A percentile compares a stretch with the other conserved stretches of the same genome.
Conservation (phyloP, 2,888 invertebrate genomes). For the Meiosimyza decipiens region DNA sequence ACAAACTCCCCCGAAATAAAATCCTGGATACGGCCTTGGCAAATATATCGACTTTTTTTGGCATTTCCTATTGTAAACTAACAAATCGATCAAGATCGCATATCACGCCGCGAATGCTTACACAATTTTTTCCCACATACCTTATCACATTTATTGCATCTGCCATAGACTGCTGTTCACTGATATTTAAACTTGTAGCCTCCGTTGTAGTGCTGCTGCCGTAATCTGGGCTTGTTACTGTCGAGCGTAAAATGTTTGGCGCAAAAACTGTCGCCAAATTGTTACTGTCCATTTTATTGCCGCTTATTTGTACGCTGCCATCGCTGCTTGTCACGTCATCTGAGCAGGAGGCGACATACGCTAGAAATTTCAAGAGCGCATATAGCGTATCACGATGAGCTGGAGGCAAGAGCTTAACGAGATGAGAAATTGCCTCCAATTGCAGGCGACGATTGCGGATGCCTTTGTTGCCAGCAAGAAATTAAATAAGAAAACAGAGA, state of each 20-base stretch:
- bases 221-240: constrained; percentile 52
- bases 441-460: constrained; percentile 85
- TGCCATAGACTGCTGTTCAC: constrained; percentile 71
- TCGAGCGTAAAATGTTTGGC: constrained; percentile 89
- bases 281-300: constrained; percentile 94
- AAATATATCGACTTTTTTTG: too few species aligned
- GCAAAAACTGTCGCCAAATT: constrained; percentile 95
- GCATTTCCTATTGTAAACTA: too few species aligned
- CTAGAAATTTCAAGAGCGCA: constrained; percentile 82
- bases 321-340: constrained; percentile 55
- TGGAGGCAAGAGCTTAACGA: constrained; percentile 86
- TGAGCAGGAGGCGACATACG: constrained; percentile 67
- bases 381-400: constrained; percentile 89
- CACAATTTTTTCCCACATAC: constrained; percentile 45
- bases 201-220: constrained; percentile 23
- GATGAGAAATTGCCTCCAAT: constrained; percentile 83
- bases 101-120: too few species aligned
- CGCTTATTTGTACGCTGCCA: constrained; percentile 64
- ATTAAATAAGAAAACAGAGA: constrained; percentile 11
- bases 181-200: not conserved
- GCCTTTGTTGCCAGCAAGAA: constrained; percentile 67
- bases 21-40: too few species aligned
- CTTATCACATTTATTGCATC: constrained; percentile 93
- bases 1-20: too few species aligned
- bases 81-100: too few species aligned